A percentile compares a stretch with the other conserved stretches of the same genome.
Conservation (phyloP, 2,113 vertebrate genomes). For the Misgurnus mizolepis region DNA sequence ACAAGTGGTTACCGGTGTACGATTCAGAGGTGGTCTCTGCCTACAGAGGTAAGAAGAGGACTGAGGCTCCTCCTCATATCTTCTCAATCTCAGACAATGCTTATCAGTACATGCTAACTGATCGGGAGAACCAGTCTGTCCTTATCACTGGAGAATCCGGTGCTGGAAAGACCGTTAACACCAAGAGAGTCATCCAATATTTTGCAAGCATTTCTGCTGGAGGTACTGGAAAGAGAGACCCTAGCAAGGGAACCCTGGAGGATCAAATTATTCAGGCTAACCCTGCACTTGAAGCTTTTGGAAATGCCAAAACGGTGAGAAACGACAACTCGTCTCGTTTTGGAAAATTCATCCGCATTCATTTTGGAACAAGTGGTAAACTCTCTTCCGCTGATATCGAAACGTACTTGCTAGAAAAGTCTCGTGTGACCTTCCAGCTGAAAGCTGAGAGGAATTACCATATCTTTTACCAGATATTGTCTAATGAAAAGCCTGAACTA, state of each 20-base stretch:
- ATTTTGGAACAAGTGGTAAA: conserved; percentile 89
- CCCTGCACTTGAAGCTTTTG: conserved; percentile 85
- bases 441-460: conserved; percentile 93
- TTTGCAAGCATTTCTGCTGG: conserved; percentile 83
- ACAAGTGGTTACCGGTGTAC: conserved; percentile 79
- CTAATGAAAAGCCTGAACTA: conserved; percentile 92
- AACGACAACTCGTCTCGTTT: conserved; percentile 92
- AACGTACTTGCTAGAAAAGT: conserved; percentile 87
- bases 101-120: conserved; percentile 78
- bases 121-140: conserved; percentile 56
- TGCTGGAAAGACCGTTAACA: conserved; percentile 86
- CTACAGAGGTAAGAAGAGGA: conserved; percentile 79
- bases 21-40: conserved; percentile 72
- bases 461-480: conserved; percentile 95
- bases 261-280: conserved; percentile 90
- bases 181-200: conserved; percentile 86
- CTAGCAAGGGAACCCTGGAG: conserved; percentile 81
- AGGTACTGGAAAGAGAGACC: conserved; percentile 77
- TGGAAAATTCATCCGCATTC: conserved; percentile 93
- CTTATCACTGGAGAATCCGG: conserved; percentile 82
- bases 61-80: conserved; percentile 77
- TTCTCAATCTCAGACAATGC: conserved; percentile 81
- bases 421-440: conserved; percentile 84
- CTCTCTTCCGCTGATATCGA: conserved; percentile 88
- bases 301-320: conserved; percentile 87